phyloP scores from a whole-genome alignment of 2,888 invertebrate genomes.

The Agrotis puta region DNA sequence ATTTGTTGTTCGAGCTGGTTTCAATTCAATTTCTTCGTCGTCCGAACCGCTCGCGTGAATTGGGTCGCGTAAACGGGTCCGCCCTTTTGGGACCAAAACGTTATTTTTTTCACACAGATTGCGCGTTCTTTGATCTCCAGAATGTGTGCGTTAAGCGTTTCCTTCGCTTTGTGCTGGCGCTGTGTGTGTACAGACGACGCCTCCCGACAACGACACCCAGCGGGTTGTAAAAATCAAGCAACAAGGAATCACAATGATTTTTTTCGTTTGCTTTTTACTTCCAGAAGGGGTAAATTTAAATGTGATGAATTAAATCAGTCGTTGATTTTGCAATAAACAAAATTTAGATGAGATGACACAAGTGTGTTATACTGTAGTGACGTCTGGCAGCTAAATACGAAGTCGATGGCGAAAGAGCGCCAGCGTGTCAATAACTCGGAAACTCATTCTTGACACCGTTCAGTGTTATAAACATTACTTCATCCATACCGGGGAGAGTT shows the following conservation, averaged over 20 bases:
- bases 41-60: constrained; percentile 89
- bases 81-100: constrained; percentile 90
- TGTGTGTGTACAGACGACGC: constrained; percentile 82
- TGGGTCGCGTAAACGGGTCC: constrained; percentile 91
- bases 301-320: constrained; percentile 21
- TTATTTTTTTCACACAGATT: constrained; percentile 91
- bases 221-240: constrained; percentile 86
- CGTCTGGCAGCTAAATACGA: constrained; percentile 67
- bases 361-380: constrained; percentile 17
- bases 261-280: constrained; percentile 65
- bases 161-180: constrained; percentile 85
- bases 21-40: constrained; percentile 90
- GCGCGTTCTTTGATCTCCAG: constrained; percentile 90
- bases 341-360: not conserved
- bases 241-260: constrained; percentile 82
- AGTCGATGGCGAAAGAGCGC: constrained; percentile 69
- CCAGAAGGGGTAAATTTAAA: constrained; percentile 58
- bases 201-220: constrained; percentile 84
- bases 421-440: constrained; percentile 78
- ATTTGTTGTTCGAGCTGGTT: constrained; percentile 87
- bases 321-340: not conserved
- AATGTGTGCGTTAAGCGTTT: constrained; percentile 90
- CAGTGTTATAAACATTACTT: constrained; percentile 83
- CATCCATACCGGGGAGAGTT: constrained; percentile 78
- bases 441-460: constrained; percentile 81